Evolutionary conservation across 2,797 vertebrate genomes (phyloP), one percentile per base, ranked within the genome.

Genomic region (Melanotaenia boesemani): DNA sequence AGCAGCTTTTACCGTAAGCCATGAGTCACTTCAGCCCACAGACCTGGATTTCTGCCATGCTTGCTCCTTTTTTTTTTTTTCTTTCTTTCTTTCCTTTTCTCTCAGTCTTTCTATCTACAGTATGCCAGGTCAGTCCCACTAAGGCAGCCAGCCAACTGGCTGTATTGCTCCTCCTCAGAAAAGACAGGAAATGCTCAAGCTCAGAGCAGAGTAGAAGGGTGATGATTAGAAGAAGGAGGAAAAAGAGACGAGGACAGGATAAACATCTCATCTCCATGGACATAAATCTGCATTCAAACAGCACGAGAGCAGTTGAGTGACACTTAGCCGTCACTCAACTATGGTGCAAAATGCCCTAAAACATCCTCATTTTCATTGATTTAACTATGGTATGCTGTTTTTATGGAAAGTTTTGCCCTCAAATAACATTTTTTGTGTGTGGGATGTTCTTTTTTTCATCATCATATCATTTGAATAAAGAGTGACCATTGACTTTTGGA

Each of bases 1-100:
- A 81, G 88, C 89, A 91, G 89, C 88, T 86, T 92, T 94, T 94
- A 94, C 92, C 87, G 92, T 93, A 94, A 95, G 88, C 91, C 84
- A 86, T 94, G 94, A 95, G 86, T 95, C 93, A 94, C 91, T 88
- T 74, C 88, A 91, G 86, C 90, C 92, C 92, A 91, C 91, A 91
- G 80, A 72, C 84, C 90, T 94, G 93, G 93, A 89, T 76, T 71
- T 82, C 82, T 92, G 92, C 92, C 93, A 94, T 70, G 69, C 86
- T 85, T 30, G 48, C 80, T 87, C 26, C 26, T 2, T 26, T 26
- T 26, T 26, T 26, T 26, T 26, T 26, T 73, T 56, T 34, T 81
- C 77, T 81, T 78, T 70, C 76, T 72, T 78, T 77, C 70, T 77
- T 83, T 81, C 81, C 67, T 62, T 75, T 83, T 74, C 80, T 63